Base-by-base conservation (phyloP, 2,797 vertebrate genomes). In the Triplophysa yarkandensis region DNA sequence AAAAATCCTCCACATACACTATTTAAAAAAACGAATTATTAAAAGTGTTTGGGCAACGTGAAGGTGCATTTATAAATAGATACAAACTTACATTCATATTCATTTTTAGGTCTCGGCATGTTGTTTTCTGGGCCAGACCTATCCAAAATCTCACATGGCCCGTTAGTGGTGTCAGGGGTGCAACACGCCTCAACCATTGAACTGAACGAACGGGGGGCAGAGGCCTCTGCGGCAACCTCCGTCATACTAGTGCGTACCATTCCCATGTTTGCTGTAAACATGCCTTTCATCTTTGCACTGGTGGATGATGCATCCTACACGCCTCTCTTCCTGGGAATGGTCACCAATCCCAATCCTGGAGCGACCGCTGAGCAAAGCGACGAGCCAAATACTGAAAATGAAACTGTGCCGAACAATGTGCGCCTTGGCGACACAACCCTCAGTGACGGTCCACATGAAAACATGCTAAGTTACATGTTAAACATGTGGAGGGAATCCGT, bases 221-320 rank as follows among this genome's bases (percentile, higher is more conserved):
- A 98, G 82, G 96, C 95, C 0, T 90, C 96, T 0, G 95, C 93
- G 0, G 87, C 88, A 19, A 96, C 96, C 0, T 83, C 88, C 0
- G 36, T 94, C 0, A 80, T 83, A 21, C 62, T 90, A 28, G 90
- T 88, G n/a, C 95, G 95, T 80, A 94, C 95, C 0, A 34, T 89
- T 41, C 91, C 92, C n/a, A 83, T 81, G 63, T 96, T 96, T 84
- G 86, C 79, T 0, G 86, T 96, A 6, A 93, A 96, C 87, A 92
- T 90, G 11, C 96, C 96, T 0, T 98, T 97, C 66, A 1, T 96
- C 66, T 96, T 97, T 55, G 74, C 94, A 32, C 84, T 98, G 5
- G 81, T 92, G 0, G 95, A 98, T 6, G 94, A 96, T 0, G 61
- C 82, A 61, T 91, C 86, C 2, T 86, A 91, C 66, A 80, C 92